Evolutionary conservation across 2,888 invertebrate genomes (phyloP).

Genomic region (Belgica antarctica): DNA sequence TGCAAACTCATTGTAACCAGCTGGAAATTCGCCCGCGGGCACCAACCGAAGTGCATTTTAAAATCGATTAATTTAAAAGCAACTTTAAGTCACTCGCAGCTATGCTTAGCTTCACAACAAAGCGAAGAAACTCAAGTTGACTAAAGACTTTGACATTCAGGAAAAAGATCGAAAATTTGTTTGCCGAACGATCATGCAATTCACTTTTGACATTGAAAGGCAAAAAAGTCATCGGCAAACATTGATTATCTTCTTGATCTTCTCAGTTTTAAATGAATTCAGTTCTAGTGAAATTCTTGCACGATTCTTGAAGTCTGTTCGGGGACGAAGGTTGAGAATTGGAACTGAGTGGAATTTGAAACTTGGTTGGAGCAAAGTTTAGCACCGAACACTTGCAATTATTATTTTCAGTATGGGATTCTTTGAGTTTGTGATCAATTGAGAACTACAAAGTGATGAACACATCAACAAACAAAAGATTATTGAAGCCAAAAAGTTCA

Average conservation of each 20-base stretch:
- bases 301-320: no score
- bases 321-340: no score
- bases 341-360: no score
- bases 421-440: no score
- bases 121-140: not conserved
- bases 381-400: no score
- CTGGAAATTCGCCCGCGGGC: not conserved
- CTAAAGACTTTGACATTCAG: constrained; percentile 1
- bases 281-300: no score
- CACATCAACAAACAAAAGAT: no score
- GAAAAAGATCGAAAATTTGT: not conserved
- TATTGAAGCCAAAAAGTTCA: no score
- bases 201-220: constrained; percentile 1
- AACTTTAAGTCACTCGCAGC: not conserved
- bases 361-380: no score
- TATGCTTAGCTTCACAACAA: not conserved
- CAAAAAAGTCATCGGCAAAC: not conserved
- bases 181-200: constrained; percentile 9
- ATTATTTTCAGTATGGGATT: no score
- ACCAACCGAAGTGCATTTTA: constrained; percentile 2
- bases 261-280: no score
- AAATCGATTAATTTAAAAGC: not conserved
- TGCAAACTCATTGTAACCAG: not conserved
- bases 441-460: no score
- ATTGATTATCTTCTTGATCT: not conserved